These are phyloP conservation scores for Oncorhynchus nerka DNA, from an alignment of 2,113 vertebrate species.

Conservation along the genomic window DNA sequence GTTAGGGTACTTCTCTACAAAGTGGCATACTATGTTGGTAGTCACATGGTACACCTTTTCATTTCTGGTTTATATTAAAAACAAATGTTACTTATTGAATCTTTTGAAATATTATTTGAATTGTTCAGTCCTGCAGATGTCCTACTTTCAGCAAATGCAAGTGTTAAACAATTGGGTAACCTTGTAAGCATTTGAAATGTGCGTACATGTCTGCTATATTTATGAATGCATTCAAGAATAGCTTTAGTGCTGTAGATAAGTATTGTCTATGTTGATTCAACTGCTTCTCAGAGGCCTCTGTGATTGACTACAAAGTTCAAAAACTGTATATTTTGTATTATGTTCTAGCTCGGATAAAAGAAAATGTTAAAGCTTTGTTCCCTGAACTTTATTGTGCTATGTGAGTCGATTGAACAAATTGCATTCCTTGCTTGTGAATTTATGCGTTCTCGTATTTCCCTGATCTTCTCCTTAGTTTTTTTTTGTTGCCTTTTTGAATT, in stretches of 20 bases:
- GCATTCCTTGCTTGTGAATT: constrained; percentile 81
- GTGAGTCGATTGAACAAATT: constrained; percentile 78
- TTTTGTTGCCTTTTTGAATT: constrained; percentile 69
- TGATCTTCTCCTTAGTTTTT: constrained; percentile 52
- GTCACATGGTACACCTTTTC: constrained; percentile 41
- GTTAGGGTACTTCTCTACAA: constrained; percentile 60
- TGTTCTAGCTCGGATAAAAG: constrained; percentile 72
- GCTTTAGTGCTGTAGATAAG: constrained; percentile 85
- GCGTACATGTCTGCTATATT: constrained; percentile 78
- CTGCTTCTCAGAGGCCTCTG: constrained; percentile 81
- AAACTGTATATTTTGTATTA: constrained; percentile 91
- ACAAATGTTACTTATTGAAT: constrained; percentile 61
- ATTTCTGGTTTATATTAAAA: constrained; percentile 27
- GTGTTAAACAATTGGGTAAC: too few species aligned
- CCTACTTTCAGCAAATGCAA: constrained; percentile 52
- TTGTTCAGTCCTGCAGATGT: constrained; percentile 68
- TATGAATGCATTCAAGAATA: constrained; percentile 78
- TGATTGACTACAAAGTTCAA: constrained; percentile 82
- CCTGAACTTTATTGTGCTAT: constrained; percentile 82
- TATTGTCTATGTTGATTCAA: constrained; percentile 82
- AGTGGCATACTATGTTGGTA: too few species aligned
- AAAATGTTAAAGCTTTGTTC: constrained; percentile 78
- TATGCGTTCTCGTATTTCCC: constrained; percentile 66
- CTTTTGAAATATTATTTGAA: constrained; percentile 75
- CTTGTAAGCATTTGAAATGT: constrained; percentile 61